phyloP scores from a whole-genome alignment of 2,888 invertebrate species.

The Tetranychus truncatus region DNA sequence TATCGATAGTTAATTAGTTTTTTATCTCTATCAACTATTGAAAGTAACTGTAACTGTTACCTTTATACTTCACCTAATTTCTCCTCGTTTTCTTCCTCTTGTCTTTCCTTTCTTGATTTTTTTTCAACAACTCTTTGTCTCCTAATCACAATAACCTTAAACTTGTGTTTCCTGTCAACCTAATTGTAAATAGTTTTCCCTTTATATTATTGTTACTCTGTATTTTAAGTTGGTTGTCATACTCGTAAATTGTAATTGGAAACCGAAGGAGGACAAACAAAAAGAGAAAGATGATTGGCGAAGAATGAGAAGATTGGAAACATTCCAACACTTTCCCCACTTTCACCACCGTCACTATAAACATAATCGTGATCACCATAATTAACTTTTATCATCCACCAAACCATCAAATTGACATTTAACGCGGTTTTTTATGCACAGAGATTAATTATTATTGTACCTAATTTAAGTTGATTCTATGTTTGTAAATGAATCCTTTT shows the following conservation, averaged over 20 bases:
- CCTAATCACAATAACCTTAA: not conserved
- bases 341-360: too few species aligned
- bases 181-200: not conserved
- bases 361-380: too few species aligned
- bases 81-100: conserved; percentile 3
- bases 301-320: too few species aligned
- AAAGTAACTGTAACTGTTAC: not conserved
- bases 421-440: too few species aligned
- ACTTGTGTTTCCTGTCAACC: not conserved
- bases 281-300: not conserved
- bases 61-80: not conserved
- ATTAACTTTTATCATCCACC: too few species aligned
- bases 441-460: too few species aligned
- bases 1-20: conserved; percentile 5
- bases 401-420: too few species aligned
- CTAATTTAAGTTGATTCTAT: too few species aligned
- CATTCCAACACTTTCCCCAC: too few species aligned
- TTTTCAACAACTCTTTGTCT: not conserved
- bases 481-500: too few species aligned
- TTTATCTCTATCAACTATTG: not conserved
- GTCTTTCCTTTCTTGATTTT: not conserved
- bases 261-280: not conserved
- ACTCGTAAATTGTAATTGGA: not conserved
- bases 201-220: not conserved
- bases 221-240: not conserved